phyloP scores from a whole-genome alignment of 2,888 invertebrate species.

The Bugulina stolonifera region DNA sequence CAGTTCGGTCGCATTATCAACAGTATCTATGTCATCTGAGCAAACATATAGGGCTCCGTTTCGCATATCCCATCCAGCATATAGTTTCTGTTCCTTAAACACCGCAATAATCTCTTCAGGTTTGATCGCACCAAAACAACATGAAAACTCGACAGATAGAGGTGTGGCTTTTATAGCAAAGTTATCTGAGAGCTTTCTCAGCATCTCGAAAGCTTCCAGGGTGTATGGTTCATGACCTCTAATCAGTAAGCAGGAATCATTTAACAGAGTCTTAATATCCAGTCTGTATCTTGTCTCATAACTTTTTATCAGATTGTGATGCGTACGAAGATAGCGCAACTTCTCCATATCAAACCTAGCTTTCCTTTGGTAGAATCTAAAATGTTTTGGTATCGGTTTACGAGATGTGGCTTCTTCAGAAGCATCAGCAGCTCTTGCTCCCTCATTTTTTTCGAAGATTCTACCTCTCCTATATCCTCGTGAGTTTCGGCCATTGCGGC shows the following conservation, averaged over 20 bases:
- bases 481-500: no score
- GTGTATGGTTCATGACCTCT: background rate
- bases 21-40: background rate
- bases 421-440: no score
- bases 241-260: background rate
- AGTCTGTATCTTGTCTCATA: background rate
- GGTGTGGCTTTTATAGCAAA: background rate
- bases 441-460: no score
- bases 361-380: background rate
- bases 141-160: background rate
- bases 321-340: background rate
- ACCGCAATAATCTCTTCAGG: background rate
- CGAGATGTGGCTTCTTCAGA: no score
- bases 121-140: background rate
- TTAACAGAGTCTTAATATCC: background rate
- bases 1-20: background rate
- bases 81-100: background rate
- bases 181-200: background rate
- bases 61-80: background rate
- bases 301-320: background rate
- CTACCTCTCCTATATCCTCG: no score
- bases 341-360: background rate
- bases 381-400: no score
- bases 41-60: background rate
- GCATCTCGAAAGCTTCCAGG: background rate